phyloP scores from a whole-genome alignment of 2,113 vertebrate genomes.

The Sceloporus tristichus region DNA sequence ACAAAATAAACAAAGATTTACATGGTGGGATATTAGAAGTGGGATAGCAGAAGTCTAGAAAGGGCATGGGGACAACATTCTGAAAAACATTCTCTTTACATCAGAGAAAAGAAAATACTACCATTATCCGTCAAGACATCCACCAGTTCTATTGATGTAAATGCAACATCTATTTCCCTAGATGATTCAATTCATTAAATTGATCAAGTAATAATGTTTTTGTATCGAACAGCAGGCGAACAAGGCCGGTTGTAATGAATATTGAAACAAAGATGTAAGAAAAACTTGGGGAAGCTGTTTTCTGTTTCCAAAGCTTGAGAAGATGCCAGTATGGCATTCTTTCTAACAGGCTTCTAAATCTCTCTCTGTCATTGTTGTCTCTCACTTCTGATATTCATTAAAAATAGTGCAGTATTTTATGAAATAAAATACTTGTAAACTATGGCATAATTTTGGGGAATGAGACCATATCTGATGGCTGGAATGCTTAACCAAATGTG shows the following conservation, averaged over 20 bases:
- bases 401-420: neutral
- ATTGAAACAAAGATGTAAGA: neutral
- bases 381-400: neutral
- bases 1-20: too few relatives aligned
- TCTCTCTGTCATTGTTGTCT: too few relatives aligned
- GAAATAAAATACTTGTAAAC: neutral
- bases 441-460: neutral
- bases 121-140: neutral
- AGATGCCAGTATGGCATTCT: neutral
- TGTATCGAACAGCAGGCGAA: neutral
- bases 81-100: neutral
- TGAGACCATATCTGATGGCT: neutral
- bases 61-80: neutral
- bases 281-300: neutral
- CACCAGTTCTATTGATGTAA: neutral
- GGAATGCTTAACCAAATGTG: neutral
- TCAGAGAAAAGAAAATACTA: neutral
- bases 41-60: neutral
- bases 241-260: neutral
- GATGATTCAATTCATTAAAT: neutral
- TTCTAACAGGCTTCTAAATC: neutral
- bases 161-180: neutral
- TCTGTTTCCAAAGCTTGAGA: neutral
- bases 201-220: conserved; percentile 7
- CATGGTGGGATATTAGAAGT: neutral